phyloP scores from a whole-genome alignment of 2,888 invertebrate genomes.

The Ptychoptera contaminata region DNA sequence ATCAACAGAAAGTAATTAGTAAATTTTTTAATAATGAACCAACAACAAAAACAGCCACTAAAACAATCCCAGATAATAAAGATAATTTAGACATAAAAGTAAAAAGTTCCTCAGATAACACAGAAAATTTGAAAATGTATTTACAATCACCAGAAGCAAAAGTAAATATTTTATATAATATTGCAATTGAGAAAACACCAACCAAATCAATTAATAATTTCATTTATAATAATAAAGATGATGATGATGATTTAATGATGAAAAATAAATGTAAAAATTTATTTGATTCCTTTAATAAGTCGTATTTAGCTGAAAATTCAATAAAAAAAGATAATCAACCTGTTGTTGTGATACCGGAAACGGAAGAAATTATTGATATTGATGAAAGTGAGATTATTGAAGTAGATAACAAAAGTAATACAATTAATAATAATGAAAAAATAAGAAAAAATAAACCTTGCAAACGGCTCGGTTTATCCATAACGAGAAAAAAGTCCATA shows the following conservation, averaged over 20 bases:
- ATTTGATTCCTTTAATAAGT: no score
- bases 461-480: constrained; percentile 15
- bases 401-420: no score
- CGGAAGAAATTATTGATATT: no score
- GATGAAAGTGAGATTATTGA: no score
- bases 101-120: constrained; percentile 7
- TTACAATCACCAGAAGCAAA: constrained; percentile 4
- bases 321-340: no score
- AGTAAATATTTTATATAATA: background rate
- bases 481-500: constrained; percentile 12
- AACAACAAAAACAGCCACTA: constrained; percentile 9
- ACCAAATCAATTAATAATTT: constrained; percentile 1
- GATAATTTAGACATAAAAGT: constrained; percentile 8
- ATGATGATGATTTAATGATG: no score
- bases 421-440: no score
- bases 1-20: constrained; percentile 38
- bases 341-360: no score
- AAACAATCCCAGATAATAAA: no score
- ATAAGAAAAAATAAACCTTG: background rate
- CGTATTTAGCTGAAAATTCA: no score
- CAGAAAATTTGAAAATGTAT: constrained; percentile 3
- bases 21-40: constrained; percentile 35
- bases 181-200: constrained; percentile 2
- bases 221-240: no score
- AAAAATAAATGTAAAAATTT: no score